A percentile compares a stretch with the other conserved stretches of the same genome.
phyloP scores from a whole-genome alignment of 2,113 vertebrate genomes.

The Muntiacus reevesi region DNA sequence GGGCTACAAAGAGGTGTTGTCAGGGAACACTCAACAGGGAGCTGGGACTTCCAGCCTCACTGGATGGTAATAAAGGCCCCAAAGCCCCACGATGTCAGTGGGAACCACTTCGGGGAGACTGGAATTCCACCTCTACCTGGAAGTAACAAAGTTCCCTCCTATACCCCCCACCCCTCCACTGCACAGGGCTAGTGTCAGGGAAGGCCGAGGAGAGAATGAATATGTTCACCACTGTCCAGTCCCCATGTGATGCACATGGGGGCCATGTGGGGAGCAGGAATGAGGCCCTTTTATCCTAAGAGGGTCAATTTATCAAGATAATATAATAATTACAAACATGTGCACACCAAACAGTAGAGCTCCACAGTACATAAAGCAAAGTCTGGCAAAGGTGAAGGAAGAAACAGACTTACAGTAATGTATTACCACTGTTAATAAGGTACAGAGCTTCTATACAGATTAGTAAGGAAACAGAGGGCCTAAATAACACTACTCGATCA shows the following conservation, averaged over 20 bases:
- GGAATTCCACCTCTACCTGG: neutral
- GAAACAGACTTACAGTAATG: neutral
- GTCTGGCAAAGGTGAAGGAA: neutral
- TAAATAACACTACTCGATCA: neutral
- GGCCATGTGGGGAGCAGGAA: neutral
- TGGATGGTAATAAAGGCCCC: no score
- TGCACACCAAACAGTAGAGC: neutral
- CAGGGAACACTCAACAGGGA: neutral
- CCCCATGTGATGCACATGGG: neutral
- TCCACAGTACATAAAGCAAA: neutral
- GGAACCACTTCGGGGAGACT: neutral
- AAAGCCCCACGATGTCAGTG: neutral
- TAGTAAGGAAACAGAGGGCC: neutral
- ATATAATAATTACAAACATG: neutral
- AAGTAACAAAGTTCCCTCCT: neutral
- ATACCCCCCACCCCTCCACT: neutral
- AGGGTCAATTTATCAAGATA: neutral
- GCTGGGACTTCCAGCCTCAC: neutral
- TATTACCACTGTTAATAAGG: neutral
- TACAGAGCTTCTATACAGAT: no score
- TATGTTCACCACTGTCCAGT: neutral
- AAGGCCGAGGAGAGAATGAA: neutral
- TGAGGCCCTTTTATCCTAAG: neutral
- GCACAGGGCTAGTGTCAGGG: neutral
- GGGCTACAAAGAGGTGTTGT: neutral